Base-by-base conservation (phyloP, 2,113 vertebrate species). In the Empidonax traillii region DNA sequence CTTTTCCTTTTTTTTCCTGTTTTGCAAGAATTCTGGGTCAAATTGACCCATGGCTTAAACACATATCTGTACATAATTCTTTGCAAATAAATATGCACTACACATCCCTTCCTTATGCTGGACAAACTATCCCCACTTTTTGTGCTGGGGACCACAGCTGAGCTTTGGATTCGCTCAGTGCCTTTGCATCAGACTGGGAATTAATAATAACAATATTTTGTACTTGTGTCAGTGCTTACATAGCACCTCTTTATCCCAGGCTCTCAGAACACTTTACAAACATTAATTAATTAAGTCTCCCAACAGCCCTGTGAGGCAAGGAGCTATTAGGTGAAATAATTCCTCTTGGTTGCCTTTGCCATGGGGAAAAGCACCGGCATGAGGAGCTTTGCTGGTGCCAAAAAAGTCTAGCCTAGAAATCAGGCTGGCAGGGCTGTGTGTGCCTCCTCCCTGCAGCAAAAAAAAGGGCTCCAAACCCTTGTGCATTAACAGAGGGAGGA, bases 271-370 rank as follows among this genome's bases (percentile, higher is more conserved):
- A 87, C 93, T 93, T 97, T 90, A 92, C 69, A 96, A 96, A 96
- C 93, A 94, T 94, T 97, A 97, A 97, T 97, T 97, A 97, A 97
- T 97, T 96, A 95, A 95, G 90, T 93, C 93, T 96, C 94, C 94
- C 91, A 95, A 94, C 77, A 96, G 89, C 77, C 92, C 86, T 92
- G 81, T 90, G 94, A 93, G 96, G 91, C 81, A 84, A 93, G 73
- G 76, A 97, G 69, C 89, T 96, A 94, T 96, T 97, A 97, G 92
- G 94, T 94, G 87, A 97, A 97, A 97, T 97, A 94, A 95, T 96
- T 94, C 94, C 76, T 95, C 95, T 97, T 3, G 23, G 91, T 96
- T 91, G 94, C 85, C 37, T 97, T 94, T 97, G 90, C 95, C 89
- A 67, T n/a, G 35, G 95, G 95, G 96, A 93, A 82, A 95, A 92